These are phyloP conservation scores for Tachysurus fulvidraco DNA, from an alignment of 2,113 vertebrate species.

Conservation along the genomic window DNA sequence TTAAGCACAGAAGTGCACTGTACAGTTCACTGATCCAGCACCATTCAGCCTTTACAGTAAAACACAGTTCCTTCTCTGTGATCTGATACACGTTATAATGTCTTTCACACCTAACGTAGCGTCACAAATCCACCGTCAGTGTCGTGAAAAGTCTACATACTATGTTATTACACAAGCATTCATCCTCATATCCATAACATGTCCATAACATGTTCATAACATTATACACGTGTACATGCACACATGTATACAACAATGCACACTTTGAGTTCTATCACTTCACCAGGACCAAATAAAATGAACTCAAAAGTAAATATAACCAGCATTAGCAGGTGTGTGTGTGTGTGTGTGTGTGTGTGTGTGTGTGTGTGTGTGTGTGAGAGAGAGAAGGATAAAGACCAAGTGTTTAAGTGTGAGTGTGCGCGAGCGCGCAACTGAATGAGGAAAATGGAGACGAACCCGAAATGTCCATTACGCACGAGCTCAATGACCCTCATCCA, in stretches of 20 bases:
- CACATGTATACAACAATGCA: neutral
- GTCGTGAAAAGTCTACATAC: too few species aligned
- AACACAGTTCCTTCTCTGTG: neutral
- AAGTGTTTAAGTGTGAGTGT: neutral
- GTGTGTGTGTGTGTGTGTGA: neutral
- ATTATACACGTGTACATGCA: neutral
- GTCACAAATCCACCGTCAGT: neutral
- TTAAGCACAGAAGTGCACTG: neutral
- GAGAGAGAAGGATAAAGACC: neutral
- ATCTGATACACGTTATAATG: neutral
- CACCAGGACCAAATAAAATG: neutral
- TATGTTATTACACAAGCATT: too few species aligned
- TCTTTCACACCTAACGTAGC: neutral
- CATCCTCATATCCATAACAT: too few species aligned
- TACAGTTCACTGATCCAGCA: neutral
- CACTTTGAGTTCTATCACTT: neutral
- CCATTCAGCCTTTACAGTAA: neutral
- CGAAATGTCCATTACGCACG: conserved; percentile 4
- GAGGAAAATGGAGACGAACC: neutral
- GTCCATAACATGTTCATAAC: too few species aligned
- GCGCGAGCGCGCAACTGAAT: neutral
- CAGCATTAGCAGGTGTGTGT: too few species aligned
- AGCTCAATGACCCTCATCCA: neutral
- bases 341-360: too few species aligned
- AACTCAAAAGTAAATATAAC: neutral